A percentile compares a stretch with the other conserved stretches of the same genome.
Conservation (phyloP, 1,140 invertebrate species). For the Mesaphorura yosii region DNA sequence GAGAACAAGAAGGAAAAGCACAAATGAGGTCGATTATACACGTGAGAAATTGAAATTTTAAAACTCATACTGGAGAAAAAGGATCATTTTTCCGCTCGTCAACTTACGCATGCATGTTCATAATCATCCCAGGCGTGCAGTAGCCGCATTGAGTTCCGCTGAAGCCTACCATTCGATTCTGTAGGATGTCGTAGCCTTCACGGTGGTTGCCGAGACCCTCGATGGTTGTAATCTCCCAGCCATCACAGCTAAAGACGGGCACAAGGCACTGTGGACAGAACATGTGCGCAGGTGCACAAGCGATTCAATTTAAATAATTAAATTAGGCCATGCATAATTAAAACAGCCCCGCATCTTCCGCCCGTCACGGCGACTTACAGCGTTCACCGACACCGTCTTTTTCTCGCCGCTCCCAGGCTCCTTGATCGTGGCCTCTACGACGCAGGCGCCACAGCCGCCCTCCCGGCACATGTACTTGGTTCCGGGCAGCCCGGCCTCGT, state of each 20-base stretch:
- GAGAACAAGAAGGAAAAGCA: neutral
- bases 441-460: slow-evolving; percentile 26
- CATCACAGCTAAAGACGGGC: slow-evolving; percentile 46
- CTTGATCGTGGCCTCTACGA: slow-evolving; percentile 31
- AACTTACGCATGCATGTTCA: slow-evolving; percentile 42
- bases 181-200: slow-evolving; percentile 62
- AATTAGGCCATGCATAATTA: no score
- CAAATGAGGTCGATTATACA: neutral
- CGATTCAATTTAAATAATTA: neutral
- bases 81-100: neutral
- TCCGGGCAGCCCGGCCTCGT: slow-evolving; percentile 53
- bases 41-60: no score
- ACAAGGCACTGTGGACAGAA: slow-evolving; percentile 27
- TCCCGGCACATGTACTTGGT: slow-evolving; percentile 55
- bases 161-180: slow-evolving; percentile 59
- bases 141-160: slow-evolving; percentile 31
- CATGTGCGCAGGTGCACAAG: neutral
- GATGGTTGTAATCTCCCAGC: slow-evolving; percentile 53
- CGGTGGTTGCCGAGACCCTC: slow-evolving; percentile 41
- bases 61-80: no score
- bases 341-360: no score
- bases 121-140: neutral
- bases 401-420: slow-evolving; percentile 18
- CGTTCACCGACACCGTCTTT: slow-evolving; percentile 21
- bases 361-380: no score